Evolutionary conservation across 2,797 vertebrate genomes (phyloP).

Genomic region (Babyrousa celebensis): DNA sequence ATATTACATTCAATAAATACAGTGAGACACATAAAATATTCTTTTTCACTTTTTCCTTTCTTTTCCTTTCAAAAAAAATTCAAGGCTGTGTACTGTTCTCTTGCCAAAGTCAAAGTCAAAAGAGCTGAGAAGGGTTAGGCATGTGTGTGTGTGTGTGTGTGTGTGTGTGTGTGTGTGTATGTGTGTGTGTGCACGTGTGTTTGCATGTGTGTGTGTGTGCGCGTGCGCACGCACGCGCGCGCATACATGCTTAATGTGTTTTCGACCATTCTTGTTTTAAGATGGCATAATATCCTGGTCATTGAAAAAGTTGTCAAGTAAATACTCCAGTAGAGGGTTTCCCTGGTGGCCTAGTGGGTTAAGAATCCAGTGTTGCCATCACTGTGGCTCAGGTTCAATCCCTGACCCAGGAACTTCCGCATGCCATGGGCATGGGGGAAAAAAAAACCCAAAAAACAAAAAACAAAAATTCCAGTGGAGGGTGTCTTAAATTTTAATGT

Average conservation of each 20-base stretch:
- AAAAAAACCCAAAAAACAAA: too few species aligned
- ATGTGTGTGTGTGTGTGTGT: neutral
- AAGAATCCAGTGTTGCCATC: too few species aligned
- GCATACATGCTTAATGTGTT: neutral
- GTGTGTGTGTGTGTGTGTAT: neutral
- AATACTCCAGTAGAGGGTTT: neutral
- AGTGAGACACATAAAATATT: neutral
- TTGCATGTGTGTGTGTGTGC: neutral
- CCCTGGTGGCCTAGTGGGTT: too few species aligned
- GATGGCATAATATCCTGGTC: neutral
- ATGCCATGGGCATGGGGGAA: too few species aligned
- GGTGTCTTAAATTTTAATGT: neutral
- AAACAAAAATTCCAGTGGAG: neutral
- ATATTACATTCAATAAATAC: neutral
- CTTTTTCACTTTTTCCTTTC: neutral
- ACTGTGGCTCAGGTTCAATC: too few species aligned
- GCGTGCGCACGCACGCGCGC: too few species aligned
- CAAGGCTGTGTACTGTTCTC: neutral
- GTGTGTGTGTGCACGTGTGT: neutral
- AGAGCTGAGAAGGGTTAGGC: neutral
- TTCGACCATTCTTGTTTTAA: slow-evolving; percentile 42
- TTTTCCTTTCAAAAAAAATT: neutral
- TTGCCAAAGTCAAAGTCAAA: slow-evolving; percentile 31
- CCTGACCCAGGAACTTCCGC: too few species aligned
- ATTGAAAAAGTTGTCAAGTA: neutral